Base-by-base conservation (phyloP, 2,797 vertebrate genomes). In the Pantherophis alleghaniensis region DNA sequence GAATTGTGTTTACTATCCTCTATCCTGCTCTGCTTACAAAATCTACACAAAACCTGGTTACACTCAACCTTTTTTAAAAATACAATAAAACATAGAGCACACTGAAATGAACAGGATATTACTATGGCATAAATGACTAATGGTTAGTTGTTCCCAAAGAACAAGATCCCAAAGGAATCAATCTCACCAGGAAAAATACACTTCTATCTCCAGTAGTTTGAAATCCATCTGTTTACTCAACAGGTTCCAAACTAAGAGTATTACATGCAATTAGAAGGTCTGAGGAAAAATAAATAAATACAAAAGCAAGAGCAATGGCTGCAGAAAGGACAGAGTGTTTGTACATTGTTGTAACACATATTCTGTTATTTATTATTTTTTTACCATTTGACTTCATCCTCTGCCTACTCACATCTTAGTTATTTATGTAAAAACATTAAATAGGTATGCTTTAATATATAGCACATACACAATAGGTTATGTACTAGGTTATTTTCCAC, bases 371-470 rank as follows among this genome's bases (percentile, higher is more conserved):
- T 57, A 4, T 88, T n/a, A 11, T 57, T 88, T 32, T 5, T 59
- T 57, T 37, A 3, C 16, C 7, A 22, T 7, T 59, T 88, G 56
- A 28, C 10, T 12, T 14, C n/a, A 32, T 88, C 18, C 9, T 10
- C 16, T 88, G 32, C 42, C 12, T 37, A 7, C 3, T 0, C 57
- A 10, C 14, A 28, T 57, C 11, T 57, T 63, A 57, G 2, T 56
- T 28, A 89, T 94, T n/a, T 63, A 95, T n/a, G 90, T 20, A 42
- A 89, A 89, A 83, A 91, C 56, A 28, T 18, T 90, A 53, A 42
- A 57, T 56, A 42, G 24, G 94, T 96, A 95, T 90, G 92, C 90
- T 92, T 95, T 95, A 88, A 96, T 42, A 47, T 47, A 83, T 10
- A 83, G 20, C 18, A 92, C 86, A 93, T 66, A 53, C 37, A 83